These are phyloP conservation scores for Crepidodera aurea DNA, from an alignment of 2,888 invertebrate genomes.

Conservation along the genomic window DNA sequence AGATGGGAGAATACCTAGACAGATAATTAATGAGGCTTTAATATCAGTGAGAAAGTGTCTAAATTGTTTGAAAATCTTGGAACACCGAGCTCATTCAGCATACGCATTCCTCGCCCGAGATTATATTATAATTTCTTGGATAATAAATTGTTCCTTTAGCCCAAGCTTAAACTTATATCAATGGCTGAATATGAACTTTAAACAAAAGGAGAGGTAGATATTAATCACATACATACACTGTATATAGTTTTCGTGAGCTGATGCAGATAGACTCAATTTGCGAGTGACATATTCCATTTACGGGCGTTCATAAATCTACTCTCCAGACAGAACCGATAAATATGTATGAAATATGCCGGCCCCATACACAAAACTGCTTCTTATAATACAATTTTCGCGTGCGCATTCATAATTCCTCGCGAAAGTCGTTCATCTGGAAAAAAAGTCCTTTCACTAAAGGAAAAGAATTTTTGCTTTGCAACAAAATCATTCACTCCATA, in stretches of 20 bases:
- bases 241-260: slow-evolving; percentile 42
- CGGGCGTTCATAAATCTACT: slow-evolving; percentile 52
- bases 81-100: slow-evolving; percentile 17
- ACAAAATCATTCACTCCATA: background rate
- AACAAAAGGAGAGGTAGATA: slow-evolving; percentile 37
- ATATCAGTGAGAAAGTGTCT: slow-evolving; percentile 19
- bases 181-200: slow-evolving; percentile 45
- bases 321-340: slow-evolving; percentile 50
- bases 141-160: slow-evolving; percentile 19
- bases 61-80: slow-evolving; percentile 22
- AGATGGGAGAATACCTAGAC: slow-evolving; percentile 13
- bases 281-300: slow-evolving; percentile 53
- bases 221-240: slow-evolving; percentile 47
- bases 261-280: slow-evolving; percentile 55
- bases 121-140: slow-evolving; percentile 20
- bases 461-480: background rate
- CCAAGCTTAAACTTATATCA: slow-evolving; percentile 25
- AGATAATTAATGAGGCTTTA: slow-evolving; percentile 24
- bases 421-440: slow-evolving; percentile 33
- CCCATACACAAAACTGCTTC: slow-evolving; percentile 45
- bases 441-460: background rate
- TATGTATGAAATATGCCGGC: slow-evolving; percentile 56
- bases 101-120: slow-evolving; percentile 23
- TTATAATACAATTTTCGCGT: slow-evolving; percentile 49
- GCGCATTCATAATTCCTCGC: slow-evolving; percentile 46